A percentile compares a stretch with the other conserved stretches of the same genome.
Conservation (phyloP, 2,113 vertebrate genomes). For the Mesoclemmys tuberculata region DNA sequence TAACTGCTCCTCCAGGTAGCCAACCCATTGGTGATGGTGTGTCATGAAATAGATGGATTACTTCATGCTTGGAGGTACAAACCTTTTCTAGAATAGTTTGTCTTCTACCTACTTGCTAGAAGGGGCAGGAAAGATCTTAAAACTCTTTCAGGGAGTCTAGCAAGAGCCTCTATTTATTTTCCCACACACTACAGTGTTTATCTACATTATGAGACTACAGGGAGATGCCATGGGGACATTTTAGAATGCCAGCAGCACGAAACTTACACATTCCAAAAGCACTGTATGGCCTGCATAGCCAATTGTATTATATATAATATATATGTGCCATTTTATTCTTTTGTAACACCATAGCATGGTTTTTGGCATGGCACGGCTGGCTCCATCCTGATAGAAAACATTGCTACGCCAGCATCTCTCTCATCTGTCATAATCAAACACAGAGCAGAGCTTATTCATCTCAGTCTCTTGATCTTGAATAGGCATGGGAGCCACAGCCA, state of each 20-base stretch:
- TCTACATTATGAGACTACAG: background rate
- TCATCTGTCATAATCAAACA: background rate
- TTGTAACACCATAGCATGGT: background rate
- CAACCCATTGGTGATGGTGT: background rate
- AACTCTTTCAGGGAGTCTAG: background rate
- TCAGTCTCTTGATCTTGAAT: background rate
- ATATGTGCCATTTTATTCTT: background rate
- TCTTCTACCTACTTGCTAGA: background rate
- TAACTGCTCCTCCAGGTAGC: background rate
- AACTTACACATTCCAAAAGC: background rate
- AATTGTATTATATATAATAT: background rate
- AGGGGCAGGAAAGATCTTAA: background rate
- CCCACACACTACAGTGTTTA: background rate
- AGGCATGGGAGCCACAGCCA: background rate
- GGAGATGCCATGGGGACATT: accelerated
- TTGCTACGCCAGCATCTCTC: background rate
- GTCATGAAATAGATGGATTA: background rate
- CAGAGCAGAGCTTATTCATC: background rate
- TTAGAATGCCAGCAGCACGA: background rate
- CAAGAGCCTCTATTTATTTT: background rate
- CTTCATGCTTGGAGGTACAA: background rate
- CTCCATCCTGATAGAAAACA: background rate
- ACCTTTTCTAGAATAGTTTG: background rate
- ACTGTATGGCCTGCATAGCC: accelerated
- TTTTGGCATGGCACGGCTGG: background rate